Evolutionary conservation across 2,888 invertebrate genomes (phyloP), one percentile per base, ranked within the genome.

Genomic region (Hirtodrosophila duncani): DNA sequence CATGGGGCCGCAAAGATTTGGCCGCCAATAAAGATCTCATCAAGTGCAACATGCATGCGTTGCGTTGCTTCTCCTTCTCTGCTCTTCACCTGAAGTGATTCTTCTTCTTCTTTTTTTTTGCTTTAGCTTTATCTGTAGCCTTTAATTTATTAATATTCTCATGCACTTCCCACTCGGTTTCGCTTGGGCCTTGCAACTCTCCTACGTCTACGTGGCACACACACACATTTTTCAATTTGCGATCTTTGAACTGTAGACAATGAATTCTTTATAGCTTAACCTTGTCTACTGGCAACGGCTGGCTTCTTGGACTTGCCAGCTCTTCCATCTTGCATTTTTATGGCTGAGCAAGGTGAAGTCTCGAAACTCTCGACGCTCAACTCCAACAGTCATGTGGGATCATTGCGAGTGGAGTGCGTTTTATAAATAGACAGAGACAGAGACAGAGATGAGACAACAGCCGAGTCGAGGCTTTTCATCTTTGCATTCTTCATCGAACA

Each of bases 111-210:
- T 49, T 63, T 71, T 45, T 58, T 77, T 80, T 66, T 72, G 77
- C 58, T 68, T 62, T 63, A 81, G 61, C 80, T 63, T 55, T 74
- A 75, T 75, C 81, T 81, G 59, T 48, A 67, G 75, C 74, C 81
- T 75, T 77, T 77, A 81, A 77, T 81, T 77, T 77, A 77, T 75
- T 81, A 81, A 81, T 74, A 74, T 78, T 70, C 75, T 70, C 71
- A 67, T 61, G 66, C 71, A 56, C 67, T 62, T 51, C 67, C 81
- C 65, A 74, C 78, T 66, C 56, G 44, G 33, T 14, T 48, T 44
- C 38, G 16, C 31, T 16, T 39, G 29, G 17, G 6, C 16, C 27
- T 18, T 3, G 13, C 17, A 4, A 17, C 30, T 21, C 39, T 30
- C 10, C 3, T 16, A 20, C 24, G 34, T 38, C 38, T 41, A 17